phyloP scores from a whole-genome alignment of 2,113 vertebrate genomes.

The Oxygymnocypris stewartii region DNA sequence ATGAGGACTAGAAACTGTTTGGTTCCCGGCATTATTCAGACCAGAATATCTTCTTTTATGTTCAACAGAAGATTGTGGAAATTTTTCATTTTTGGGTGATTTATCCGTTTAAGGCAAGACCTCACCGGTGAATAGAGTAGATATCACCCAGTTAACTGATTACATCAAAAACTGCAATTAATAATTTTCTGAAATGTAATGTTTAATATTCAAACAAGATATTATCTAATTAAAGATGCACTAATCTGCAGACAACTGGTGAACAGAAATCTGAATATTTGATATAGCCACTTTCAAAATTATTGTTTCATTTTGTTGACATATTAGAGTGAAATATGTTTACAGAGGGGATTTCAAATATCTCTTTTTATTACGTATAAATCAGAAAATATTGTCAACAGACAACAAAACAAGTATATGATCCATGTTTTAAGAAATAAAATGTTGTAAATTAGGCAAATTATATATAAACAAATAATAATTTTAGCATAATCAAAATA shows the following conservation, averaged over 20 bases:
- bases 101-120: background rate
- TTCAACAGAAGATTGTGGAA: too few species aligned
- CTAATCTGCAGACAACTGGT: background rate
- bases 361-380: background rate
- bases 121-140: background rate
- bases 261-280: background rate
- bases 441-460: background rate
- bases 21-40: too few species aligned
- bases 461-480: background rate
- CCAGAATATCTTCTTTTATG: too few species aligned
- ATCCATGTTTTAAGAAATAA: too few species aligned
- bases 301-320: background rate
- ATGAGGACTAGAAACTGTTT: too few species aligned
- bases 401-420: background rate
- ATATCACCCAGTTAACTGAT: background rate
- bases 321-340: background rate
- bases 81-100: too few species aligned
- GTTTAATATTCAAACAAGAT: background rate
- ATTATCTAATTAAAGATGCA: background rate
- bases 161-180: background rate
- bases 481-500: too few species aligned
- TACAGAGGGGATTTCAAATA: background rate
- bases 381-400: background rate
- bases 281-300: background rate
- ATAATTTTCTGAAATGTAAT: background rate